phyloP scores from a whole-genome alignment of 2,888 invertebrate genomes.

The Nowickia ferox region DNA sequence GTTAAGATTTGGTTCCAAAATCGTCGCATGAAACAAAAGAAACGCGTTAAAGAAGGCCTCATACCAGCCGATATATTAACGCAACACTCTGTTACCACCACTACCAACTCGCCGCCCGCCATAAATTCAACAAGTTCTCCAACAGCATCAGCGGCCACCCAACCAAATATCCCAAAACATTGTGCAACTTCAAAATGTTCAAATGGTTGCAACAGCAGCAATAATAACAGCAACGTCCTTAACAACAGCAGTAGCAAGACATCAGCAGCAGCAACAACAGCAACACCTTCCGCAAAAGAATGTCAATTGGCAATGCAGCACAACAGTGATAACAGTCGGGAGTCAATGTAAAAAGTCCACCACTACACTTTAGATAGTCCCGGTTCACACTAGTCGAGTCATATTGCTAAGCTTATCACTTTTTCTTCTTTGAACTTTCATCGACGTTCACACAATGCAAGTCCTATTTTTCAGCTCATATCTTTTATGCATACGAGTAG shows the following conservation, averaged over 20 bases:
- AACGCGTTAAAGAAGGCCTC: conserved; percentile 96
- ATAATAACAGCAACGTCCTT: conserved; percentile 30
- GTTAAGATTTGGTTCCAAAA: conserved; percentile 99
- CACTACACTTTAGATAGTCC: not conserved
- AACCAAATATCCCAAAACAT: conserved; percentile 20
- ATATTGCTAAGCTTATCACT: too few species aligned
- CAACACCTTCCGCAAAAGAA: conserved; percentile 59
- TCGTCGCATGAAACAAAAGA: conserved; percentile 99
- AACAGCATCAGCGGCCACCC: conserved; percentile 63
- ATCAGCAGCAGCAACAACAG: conserved; percentile 33
- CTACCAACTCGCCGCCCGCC: conserved; percentile 70
- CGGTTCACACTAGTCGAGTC: too few species aligned
- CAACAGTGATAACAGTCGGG: conserved; percentile 89
- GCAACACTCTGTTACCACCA: conserved; percentile 83
- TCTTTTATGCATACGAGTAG: too few species aligned
- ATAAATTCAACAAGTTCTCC: conserved; percentile 63
- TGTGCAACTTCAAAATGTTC: conserved; percentile 33
- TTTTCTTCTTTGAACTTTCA: too few species aligned
- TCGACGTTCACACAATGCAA: too few species aligned
- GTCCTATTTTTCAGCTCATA: too few species aligned
- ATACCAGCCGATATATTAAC: conserved; percentile 86
- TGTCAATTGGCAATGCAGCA: conserved; percentile 80
- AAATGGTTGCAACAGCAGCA: conserved; percentile 41
- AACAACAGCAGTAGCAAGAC: conserved; percentile 33
- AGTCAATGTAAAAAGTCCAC: conserved; percentile 84